These are phyloP conservation scores for Mustela lutreola DNA, from an alignment of 2,113 vertebrate genomes.

Conservation along the genomic window DNA sequence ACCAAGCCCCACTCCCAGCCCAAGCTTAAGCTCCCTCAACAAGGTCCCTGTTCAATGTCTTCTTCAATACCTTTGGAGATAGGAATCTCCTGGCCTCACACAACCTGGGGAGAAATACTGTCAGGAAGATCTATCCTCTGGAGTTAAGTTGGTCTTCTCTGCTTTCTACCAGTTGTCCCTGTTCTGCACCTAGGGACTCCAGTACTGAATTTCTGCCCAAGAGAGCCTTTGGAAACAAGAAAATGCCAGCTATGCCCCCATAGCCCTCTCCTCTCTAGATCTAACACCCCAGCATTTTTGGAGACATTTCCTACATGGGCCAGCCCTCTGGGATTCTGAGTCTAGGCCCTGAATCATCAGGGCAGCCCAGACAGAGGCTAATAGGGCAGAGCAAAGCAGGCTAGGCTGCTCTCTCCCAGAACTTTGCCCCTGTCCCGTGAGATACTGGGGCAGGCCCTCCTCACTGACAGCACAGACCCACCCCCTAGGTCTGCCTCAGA, in stretches of 20 bases:
- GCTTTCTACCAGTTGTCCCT: not conserved
- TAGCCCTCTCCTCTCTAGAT: not conserved
- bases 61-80: not conserved
- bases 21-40: not conserved
- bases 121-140: not conserved
- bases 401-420: not conserved
- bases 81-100: not conserved
- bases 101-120: not conserved
- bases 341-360: not conserved
- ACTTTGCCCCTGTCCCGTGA: not conserved
- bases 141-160: not conserved
- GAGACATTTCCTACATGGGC: not conserved
- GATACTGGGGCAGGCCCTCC: not conserved
- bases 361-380: not conserved
- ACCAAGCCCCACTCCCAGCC: not conserved
- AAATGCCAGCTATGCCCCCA: not conserved
- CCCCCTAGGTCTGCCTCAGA: not conserved
- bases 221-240: not conserved
- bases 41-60: not conserved
- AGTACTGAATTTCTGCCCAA: not conserved
- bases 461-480: not conserved
- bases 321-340: not conserved
- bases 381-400: not conserved
- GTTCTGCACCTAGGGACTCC: not conserved
- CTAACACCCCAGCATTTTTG: not conserved